These are phyloP conservation scores for Noctua janthe DNA, from an alignment of 2,888 invertebrate species.

Conservation along the genomic window DNA sequence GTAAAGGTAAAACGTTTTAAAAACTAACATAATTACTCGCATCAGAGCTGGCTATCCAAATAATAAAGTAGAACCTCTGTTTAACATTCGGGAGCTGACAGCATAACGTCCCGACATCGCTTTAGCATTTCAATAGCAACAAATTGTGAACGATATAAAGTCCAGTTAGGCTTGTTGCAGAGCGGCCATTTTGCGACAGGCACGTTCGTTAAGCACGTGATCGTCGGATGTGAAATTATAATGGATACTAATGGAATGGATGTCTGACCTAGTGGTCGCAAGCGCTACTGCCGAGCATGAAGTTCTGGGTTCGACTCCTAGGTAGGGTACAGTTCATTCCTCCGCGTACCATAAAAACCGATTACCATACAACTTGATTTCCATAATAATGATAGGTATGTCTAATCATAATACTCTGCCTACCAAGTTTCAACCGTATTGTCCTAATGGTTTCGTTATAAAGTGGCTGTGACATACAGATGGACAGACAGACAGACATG, in stretches of 20 bases:
- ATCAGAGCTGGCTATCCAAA: conserved; percentile 17
- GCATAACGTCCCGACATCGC: conserved; percentile 55
- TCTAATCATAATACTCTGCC: too few species aligned
- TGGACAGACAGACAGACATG: too few species aligned
- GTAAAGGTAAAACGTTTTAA: background rate
- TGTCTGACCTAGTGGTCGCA: background rate
- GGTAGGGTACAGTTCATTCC: background rate
- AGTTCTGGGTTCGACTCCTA: background rate
- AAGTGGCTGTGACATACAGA: too few species aligned
- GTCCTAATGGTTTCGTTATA: too few species aligned
- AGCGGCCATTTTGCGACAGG: conserved; percentile 39
- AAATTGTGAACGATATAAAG: conserved; percentile 65
- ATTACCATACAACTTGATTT: too few species aligned
- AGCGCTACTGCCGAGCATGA: background rate
- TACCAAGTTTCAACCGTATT: too few species aligned
- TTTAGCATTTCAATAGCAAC: conserved; percentile 69
- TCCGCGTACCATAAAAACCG: too few species aligned
- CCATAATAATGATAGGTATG: too few species aligned
- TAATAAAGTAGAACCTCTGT: conserved; percentile 33
- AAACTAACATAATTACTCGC: conserved; percentile 10
- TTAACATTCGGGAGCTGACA: conserved; percentile 56
- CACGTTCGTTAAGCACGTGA: conserved; percentile 57
- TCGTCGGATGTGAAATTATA: conserved; percentile 31
- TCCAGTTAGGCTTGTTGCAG: conserved; percentile 54
- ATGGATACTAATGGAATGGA: conserved; percentile 17